Percentiles rank a stretch among this genome's conserved stretches.
Conservation (phyloP, 2,888 invertebrate species). For the Lasioglossum oenotherae region DNA sequence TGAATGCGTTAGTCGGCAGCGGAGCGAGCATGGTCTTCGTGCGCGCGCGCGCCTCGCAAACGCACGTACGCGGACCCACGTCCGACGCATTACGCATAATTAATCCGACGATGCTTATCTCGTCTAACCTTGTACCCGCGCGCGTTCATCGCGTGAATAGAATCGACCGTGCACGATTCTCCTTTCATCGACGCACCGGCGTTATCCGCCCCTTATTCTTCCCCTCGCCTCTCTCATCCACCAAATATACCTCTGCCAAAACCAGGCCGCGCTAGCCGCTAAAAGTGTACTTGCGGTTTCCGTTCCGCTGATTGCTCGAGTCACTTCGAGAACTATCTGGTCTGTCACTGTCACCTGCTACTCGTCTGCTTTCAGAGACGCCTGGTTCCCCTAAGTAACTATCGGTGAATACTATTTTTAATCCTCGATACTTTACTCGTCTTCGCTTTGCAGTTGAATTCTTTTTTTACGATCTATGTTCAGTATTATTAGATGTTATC, state of each 20-base stretch:
- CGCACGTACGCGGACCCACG: constrained; percentile 42
- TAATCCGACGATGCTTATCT: constrained; percentile 77
- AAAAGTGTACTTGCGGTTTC: constrained; percentile 33
- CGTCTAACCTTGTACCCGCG: constrained; percentile 67
- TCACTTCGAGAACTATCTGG: not conserved
- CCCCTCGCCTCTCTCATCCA: not conserved
- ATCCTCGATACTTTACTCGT: not conserved
- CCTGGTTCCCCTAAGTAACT: too few relatives aligned
- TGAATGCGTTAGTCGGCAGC: constrained; percentile 69
- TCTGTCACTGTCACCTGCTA: not conserved
- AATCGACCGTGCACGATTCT: constrained; percentile 67
- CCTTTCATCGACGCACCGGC: constrained; percentile 66
- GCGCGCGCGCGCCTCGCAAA: constrained; percentile 27
- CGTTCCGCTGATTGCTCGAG: constrained; percentile 6
- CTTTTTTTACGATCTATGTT: not conserved
- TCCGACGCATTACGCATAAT: constrained; percentile 78
- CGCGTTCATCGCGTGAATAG: constrained; percentile 71
- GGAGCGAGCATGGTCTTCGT: constrained; percentile 25
- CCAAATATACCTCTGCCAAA: not conserved
- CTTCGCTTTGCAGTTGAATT: not conserved
- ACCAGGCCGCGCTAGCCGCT: not conserved
- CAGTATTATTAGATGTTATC: not conserved
- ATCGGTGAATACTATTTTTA: not conserved
- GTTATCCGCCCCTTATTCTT: not conserved
- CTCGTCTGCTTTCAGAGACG: not conserved